Evolutionary conservation across 2,113 vertebrate species (phyloP).

Genomic region (Ia io): DNA sequence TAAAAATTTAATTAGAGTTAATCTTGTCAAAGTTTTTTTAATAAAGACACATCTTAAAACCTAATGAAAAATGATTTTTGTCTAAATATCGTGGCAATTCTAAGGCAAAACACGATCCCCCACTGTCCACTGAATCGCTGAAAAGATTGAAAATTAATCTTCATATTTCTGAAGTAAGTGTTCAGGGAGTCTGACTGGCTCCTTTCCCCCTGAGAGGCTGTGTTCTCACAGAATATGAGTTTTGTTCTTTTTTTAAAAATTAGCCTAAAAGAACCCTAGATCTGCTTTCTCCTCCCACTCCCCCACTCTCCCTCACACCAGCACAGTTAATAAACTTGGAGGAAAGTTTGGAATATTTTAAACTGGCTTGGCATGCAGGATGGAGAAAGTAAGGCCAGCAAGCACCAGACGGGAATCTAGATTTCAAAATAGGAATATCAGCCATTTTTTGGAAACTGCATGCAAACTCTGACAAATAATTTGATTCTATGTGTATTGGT

Average conservation of each 20-base stretch:
- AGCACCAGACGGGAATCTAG: constrained; percentile 32
- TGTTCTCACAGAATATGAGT: constrained; percentile 59
- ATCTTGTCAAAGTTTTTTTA: constrained; percentile 58
- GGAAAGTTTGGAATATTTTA: constrained; percentile 82
- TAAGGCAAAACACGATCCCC: constrained; percentile 34
- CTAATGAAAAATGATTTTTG: constrained; percentile 47
- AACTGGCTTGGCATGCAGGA: constrained; percentile 70
- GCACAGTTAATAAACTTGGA: constrained; percentile 79
- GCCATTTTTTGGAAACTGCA: constrained; percentile 36
- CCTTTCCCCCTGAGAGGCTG: constrained; percentile 36
- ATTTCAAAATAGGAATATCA: constrained; percentile 61
- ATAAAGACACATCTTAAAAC: constrained; percentile 56
- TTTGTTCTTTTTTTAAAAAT: constrained; percentile 72
- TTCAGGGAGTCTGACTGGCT: constrained; percentile 47
- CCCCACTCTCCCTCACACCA: background rate
- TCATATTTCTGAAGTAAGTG: constrained; percentile 61
- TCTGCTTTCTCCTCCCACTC: background rate
- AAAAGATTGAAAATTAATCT: constrained; percentile 73
- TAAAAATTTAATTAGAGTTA: constrained; percentile 59
- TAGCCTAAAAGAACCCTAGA: constrained; percentile 43
- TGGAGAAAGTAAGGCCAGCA: constrained; percentile 70
- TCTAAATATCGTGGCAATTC: constrained; percentile 11
- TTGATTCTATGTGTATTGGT: background rate
- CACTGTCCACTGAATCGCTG: constrained; percentile 31
- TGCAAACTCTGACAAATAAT: constrained; percentile 65